phyloP scores from a whole-genome alignment of 1,140 invertebrate genomes.

The Ceratina japonica region DNA sequence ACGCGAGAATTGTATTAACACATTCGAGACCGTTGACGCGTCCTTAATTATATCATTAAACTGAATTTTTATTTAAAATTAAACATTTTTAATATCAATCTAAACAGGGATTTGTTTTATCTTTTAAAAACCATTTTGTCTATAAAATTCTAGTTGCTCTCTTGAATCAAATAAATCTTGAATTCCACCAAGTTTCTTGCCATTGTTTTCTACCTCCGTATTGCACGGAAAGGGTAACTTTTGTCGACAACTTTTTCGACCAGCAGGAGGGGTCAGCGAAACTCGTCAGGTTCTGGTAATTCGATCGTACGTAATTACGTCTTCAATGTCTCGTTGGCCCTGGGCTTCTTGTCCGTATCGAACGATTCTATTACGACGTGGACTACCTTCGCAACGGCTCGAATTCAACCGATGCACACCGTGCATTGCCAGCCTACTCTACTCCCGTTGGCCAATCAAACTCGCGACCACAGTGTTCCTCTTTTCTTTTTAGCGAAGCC shows the following conservation, averaged over 20 bases:
- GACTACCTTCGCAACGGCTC: constrained; percentile 6
- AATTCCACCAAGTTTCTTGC: not conserved
- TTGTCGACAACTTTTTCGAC: too few species aligned
- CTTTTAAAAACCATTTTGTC: not conserved
- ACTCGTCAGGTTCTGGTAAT: constrained; percentile 54
- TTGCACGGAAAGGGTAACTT: constrained; percentile 10
- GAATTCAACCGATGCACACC: not conserved
- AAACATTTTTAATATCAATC: too few species aligned
- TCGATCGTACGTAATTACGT: constrained; percentile 60
- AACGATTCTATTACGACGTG: constrained; percentile 50
- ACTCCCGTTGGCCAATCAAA: constrained; percentile 1
- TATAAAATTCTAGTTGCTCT: not conserved
- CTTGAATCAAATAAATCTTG: not conserved
- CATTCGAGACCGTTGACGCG: too few species aligned
- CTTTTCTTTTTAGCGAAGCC: not conserved
- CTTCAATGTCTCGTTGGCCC: constrained; percentile 50
- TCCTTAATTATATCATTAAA: too few species aligned
- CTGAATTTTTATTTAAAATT: too few species aligned
- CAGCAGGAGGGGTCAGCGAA: not conserved
- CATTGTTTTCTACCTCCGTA: not conserved
- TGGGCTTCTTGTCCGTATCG: constrained; percentile 42
- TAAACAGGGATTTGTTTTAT: too few species aligned
- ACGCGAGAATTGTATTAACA: not conserved
- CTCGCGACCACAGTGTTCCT: not conserved
- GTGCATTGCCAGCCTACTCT: not conserved